Evolutionary conservation across 1,140 invertebrate species (phyloP).

Genomic region (Trichomalopsis sarcophagae): DNA sequence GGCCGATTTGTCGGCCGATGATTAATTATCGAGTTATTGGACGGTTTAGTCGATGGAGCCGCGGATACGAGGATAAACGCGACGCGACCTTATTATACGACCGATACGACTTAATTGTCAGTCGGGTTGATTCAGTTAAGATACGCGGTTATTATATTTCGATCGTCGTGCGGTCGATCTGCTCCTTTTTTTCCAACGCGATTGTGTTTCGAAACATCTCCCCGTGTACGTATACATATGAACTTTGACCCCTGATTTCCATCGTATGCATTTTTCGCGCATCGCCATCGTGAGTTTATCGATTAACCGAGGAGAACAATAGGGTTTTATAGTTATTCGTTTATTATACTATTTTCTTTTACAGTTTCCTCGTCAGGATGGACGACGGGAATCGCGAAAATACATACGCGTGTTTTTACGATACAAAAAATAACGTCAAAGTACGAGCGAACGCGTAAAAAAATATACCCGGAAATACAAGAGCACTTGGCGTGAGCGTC

Average conservation of each 20-base stretch:
- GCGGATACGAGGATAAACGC: neutral
- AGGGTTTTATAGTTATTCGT: neutral
- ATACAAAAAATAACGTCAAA: neutral
- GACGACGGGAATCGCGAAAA: neutral
- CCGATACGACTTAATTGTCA: constrained; percentile 13
- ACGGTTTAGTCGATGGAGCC: neutral
- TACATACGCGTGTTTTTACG: neutral
- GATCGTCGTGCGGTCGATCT: no score
- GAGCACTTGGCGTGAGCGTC: no score
- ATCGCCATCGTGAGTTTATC: neutral
- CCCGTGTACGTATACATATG: no score
- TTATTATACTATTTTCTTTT: neutral
- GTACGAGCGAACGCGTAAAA: no score
- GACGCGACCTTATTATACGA: neutral
- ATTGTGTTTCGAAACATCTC: no score
- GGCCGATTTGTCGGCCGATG: constrained; percentile 11
- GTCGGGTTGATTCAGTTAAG: neutral
- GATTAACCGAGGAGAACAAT: neutral
- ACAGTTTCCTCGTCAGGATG: neutral
- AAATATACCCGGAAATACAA: no score
- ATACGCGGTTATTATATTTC: no score
- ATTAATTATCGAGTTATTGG: constrained; percentile 28
- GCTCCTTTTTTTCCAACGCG: no score
- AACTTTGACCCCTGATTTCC: no score
- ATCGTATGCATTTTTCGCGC: neutral